These are phyloP conservation scores for Copidosoma floridanum DNA, from an alignment of 1,140 invertebrate species.

Conservation along the genomic window DNA sequence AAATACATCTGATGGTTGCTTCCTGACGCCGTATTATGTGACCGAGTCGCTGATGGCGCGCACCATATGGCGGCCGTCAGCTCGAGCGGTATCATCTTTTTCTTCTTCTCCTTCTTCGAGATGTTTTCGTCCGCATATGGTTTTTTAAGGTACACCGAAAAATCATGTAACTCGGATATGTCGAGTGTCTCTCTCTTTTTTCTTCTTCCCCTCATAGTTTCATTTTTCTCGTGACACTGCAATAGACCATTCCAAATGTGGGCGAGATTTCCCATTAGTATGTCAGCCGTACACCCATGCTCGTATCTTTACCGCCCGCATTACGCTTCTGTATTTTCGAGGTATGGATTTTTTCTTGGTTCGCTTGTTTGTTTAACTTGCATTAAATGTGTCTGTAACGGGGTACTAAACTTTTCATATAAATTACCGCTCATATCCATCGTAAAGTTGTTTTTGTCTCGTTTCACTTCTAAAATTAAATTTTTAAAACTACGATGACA, in stretches of 20 bases:
- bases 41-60: conserved; percentile 32
- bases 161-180: conserved; percentile 30
- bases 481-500: no score
- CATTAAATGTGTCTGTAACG: no score
- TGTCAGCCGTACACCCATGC: conserved; percentile 8
- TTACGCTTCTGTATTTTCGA: neutral
- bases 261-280: conserved; percentile 3
- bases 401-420: no score
- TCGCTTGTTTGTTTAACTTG: no score
- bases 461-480: no score
- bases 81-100: neutral
- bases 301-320: neutral
- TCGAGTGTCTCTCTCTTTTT: no score
- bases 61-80: conserved; percentile 36
- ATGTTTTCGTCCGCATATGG: conserved; percentile 33
- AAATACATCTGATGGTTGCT: no score
- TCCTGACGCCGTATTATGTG: neutral
- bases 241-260: conserved; percentile 8
- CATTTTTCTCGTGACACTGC: neutral
- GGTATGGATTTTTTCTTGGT: no score
- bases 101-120: no score
- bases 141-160: conserved; percentile 22
- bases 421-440: no score
- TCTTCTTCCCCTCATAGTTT: conserved; percentile 4
- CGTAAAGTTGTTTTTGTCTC: no score